Conservation (phyloP, 1,140 invertebrate genomes). For the Apis laboriosa region DNA sequence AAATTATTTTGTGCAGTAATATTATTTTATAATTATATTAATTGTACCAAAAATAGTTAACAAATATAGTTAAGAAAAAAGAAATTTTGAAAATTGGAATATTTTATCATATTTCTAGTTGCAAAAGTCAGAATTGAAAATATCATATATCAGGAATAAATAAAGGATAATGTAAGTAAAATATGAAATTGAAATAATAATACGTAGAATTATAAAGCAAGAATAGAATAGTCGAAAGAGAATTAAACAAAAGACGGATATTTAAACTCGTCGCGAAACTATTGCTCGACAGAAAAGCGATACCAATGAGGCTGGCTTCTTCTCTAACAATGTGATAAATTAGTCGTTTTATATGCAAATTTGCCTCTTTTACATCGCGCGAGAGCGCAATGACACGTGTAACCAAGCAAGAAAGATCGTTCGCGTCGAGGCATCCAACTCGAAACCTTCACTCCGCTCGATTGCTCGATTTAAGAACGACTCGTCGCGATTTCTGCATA, state of each 20-base stretch:
- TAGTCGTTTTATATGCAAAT: slow-evolving; percentile 42
- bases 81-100: too few relatives aligned
- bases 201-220: neutral
- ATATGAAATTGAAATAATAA: too few relatives aligned
- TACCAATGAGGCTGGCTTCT: neutral
- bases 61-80: too few relatives aligned
- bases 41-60: too few relatives aligned
- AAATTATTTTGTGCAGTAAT: neutral
- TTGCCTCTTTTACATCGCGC: neutral
- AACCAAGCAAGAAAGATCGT: slow-evolving; percentile 14
- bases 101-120: too few relatives aligned
- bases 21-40: neutral
- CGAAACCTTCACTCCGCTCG: neutral
- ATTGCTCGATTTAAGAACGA: slow-evolving; percentile 27
- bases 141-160: too few relatives aligned
- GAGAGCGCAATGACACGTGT: slow-evolving; percentile 12
- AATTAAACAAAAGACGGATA: neutral
- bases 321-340: slow-evolving; percentile 24
- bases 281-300: neutral
- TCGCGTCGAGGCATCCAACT: neutral
- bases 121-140: too few relatives aligned
- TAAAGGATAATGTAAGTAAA: neutral
- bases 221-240: neutral
- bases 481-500: neutral
- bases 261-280: neutral